Percentiles rank a stretch among this genome's conserved stretches.
Conservation (phyloP, 2,113 vertebrate genomes). For the Crotalus tigris region DNA sequence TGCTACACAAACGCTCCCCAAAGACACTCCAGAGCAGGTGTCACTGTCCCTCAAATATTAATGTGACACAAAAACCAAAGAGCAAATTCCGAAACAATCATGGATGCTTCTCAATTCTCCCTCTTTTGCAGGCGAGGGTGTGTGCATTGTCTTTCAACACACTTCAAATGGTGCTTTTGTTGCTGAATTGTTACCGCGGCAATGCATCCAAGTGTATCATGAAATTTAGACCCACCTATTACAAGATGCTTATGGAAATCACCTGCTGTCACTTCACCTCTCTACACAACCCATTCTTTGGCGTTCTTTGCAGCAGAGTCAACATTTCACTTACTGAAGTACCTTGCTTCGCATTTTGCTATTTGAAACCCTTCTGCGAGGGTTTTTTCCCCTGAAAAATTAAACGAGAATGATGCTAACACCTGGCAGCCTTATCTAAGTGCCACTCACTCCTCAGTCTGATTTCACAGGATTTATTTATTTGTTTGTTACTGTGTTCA, state of each 20-base stretch:
- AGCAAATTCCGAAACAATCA: not conserved
- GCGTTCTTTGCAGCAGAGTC: not conserved
- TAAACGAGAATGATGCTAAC: not conserved
- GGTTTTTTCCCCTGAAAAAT: conserved; percentile 13
- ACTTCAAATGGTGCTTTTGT: not conserved
- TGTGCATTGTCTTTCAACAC: not conserved
- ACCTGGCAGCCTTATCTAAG: not conserved
- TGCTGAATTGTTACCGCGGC: not conserved
- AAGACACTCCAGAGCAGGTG: not conserved
- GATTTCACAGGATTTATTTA: not conserved
- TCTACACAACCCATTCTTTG: not conserved
- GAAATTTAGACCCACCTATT: not conserved
- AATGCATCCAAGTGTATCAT: not conserved
- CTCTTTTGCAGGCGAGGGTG: not conserved
- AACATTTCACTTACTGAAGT: conserved; percentile 5
- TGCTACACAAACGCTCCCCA: too few relatives aligned
- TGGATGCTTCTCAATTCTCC: not conserved
- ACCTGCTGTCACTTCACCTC: not conserved
- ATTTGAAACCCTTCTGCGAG: not conserved
- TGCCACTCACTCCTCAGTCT: not conserved
- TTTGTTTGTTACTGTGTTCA: not conserved
- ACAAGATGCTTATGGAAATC: conserved; percentile 10
- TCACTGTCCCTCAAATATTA: not conserved
- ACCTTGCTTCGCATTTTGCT: not conserved
- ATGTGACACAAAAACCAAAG: not conserved